Conservation (phyloP, 92 coral and sea anemone species). For the Plumapathes pennacea region DNA sequence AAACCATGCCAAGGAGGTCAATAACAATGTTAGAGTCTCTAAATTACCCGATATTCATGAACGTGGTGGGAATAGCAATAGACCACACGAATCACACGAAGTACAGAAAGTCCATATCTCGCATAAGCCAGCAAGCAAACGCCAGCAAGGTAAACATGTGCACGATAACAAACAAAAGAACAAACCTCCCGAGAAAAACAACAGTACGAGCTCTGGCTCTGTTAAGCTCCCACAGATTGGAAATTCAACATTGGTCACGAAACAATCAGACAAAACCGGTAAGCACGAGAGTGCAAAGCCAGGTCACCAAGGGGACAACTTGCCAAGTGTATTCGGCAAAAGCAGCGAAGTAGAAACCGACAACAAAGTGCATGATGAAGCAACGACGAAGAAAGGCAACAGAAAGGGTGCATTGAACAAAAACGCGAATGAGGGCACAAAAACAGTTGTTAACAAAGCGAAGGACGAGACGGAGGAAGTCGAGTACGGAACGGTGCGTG, state of each 20-base stretch:
- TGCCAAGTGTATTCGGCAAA: background rate
- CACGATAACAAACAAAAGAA: conserved; percentile 2
- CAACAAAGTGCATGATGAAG: background rate
- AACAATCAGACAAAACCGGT: conserved; percentile 22
- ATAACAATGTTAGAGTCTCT: conserved; percentile 16
- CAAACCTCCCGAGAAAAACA: conserved; percentile 6
- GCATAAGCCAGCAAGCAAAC: conserved; percentile 14
- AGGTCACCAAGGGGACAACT: background rate
- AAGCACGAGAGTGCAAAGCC: background rate
- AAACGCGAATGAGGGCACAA: background rate
- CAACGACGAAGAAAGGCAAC: conserved; percentile 11
- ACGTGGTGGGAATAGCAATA: conserved; percentile 18
- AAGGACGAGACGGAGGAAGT: conserved; percentile 43
- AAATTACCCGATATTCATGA: conserved; percentile 48
- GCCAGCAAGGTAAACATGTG: conserved; percentile 20
- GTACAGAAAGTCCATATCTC: too few species aligned
- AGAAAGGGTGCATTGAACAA: conserved; percentile 29
- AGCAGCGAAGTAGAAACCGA: background rate
- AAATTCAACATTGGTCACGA: conserved; percentile 48
- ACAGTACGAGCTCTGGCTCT: conserved; percentile 12
- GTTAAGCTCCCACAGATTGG: conserved; percentile 77
- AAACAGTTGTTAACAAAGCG: conserved; percentile 14
- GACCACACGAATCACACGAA: too few species aligned
- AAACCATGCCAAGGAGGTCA: conserved; percentile 9
- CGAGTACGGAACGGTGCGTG: conserved; percentile 67